Percentiles rank a stretch among this genome's conserved stretches.
Conservation (phyloP, 2,888 invertebrate genomes). For the Coecobrya sp. region DNA sequence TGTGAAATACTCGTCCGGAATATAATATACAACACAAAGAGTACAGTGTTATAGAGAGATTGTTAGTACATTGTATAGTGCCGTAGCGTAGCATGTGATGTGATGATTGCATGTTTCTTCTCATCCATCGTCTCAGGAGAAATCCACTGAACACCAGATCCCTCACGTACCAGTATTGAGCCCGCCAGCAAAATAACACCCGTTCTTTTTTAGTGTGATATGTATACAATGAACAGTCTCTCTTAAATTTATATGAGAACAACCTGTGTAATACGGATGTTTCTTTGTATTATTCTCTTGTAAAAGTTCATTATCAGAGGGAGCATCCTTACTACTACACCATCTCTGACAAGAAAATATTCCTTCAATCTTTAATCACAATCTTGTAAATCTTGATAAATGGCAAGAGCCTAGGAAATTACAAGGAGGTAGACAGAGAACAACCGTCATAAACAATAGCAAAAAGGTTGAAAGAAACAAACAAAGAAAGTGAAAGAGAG, state of each 20-base stretch:
- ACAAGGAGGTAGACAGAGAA: background rate
- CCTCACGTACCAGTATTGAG: constrained; percentile 57
- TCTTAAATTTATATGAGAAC: background rate
- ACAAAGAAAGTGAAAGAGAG: background rate
- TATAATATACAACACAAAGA: background rate
- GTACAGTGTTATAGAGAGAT: too few species aligned
- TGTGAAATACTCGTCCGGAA: background rate
- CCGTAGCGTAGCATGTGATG: constrained; percentile 48
- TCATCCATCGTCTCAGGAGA: constrained; percentile 53
- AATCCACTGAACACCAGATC: constrained; percentile 66
- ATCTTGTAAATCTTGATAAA: constrained; percentile 62
- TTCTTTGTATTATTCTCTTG: background rate
- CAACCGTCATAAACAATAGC: background rate
- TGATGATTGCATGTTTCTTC: constrained; percentile 63
- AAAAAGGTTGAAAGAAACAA: background rate
- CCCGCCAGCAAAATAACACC: constrained; percentile 53
- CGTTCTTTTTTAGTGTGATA: background rate
- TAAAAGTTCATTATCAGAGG: constrained; percentile 9
- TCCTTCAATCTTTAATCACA: constrained; percentile 60
- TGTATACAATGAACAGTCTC: background rate
- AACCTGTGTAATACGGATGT: background rate
- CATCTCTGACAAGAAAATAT: constrained; percentile 7
- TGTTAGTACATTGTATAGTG: background rate
- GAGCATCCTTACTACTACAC: background rate
- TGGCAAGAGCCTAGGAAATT: constrained; percentile 17